Evolutionary conservation across 2,113 vertebrate genomes (phyloP).

Genomic region (Silurus asotus): DNA sequence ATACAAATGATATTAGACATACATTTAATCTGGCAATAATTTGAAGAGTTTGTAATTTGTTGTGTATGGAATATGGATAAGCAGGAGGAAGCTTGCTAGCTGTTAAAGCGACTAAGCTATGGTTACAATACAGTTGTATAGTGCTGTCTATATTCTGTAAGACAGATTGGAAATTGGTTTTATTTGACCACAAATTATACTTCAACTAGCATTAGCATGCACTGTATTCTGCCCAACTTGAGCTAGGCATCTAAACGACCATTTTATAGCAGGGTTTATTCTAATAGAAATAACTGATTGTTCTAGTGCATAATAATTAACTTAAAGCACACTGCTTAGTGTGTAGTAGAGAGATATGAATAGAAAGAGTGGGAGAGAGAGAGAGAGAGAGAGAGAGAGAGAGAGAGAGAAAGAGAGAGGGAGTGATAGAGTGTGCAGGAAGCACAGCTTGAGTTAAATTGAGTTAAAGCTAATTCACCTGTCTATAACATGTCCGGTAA

Average conservation of each 20-base stretch:
- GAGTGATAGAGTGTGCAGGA: background rate
- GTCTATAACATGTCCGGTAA: slow-evolving; percentile 36
- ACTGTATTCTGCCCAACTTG: background rate
- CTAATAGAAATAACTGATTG: background rate
- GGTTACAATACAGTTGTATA: background rate
- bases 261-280: background rate
- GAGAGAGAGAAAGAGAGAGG: slow-evolving; percentile 3
- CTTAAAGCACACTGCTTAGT: background rate
- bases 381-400: slow-evolving; percentile 1
- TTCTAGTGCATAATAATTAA: background rate
- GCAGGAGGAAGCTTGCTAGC: background rate
- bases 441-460: slow-evolving; percentile 17
- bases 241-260: background rate
- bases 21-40: background rate
- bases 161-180: background rate
- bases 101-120: background rate
- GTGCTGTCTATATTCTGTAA: background rate
- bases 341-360: background rate
- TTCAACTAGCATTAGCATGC: background rate
- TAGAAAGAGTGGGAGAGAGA: too few relatives aligned
- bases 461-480: slow-evolving; percentile 42
- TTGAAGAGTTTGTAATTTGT: background rate
- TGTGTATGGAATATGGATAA: background rate
- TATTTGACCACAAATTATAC: background rate
- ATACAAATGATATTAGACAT: background rate